Conservation (phyloP, 2,797 vertebrate species). For the Apogon talboti region DNA sequence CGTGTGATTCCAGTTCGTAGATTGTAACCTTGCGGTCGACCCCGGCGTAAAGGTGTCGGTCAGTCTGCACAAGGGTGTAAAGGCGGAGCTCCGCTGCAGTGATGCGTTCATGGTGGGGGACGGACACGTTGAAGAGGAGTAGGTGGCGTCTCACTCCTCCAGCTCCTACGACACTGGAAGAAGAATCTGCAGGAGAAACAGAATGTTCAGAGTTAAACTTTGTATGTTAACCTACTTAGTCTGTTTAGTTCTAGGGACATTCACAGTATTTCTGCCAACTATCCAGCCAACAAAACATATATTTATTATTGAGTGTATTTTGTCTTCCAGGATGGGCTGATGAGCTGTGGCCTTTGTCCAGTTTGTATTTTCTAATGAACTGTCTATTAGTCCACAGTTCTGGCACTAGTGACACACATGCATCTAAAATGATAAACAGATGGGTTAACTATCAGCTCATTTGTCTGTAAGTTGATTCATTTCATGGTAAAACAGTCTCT, state of each 20-base stretch:
- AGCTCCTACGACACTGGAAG: constrained; percentile 80
- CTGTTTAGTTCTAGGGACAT: too few relatives aligned
- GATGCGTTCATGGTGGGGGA: constrained; percentile 93
- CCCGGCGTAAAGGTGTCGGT: constrained; percentile 88
- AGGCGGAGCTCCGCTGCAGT: constrained; percentile 92
- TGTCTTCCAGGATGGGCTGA: too few relatives aligned
- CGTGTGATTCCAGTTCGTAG: constrained; percentile 82
- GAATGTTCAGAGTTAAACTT: background rate
- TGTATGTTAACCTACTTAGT: too few relatives aligned
- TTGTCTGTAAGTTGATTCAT: background rate
- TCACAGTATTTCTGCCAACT: too few relatives aligned
- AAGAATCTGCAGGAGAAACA: constrained; percentile 81
- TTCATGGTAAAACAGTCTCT: background rate
- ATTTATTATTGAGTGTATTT: too few relatives aligned
- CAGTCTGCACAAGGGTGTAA: constrained; percentile 91
- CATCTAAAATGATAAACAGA: too few relatives aligned
- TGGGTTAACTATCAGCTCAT: background rate
- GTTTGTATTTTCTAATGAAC: background rate
- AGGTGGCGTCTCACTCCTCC: constrained; percentile 89
- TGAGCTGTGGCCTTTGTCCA: background rate
- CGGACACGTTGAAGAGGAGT: constrained; percentile 94
- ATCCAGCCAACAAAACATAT: too few relatives aligned
- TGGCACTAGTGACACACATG: too few relatives aligned
- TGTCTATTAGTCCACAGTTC: background rate
- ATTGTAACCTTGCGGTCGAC: constrained; percentile 93